A percentile compares a stretch with the other conserved stretches of the same genome.
These are phyloP conservation scores for Cyphomyrus discorhynchus DNA, from an alignment of 2,113 vertebrate species.

Conservation along the genomic window DNA sequence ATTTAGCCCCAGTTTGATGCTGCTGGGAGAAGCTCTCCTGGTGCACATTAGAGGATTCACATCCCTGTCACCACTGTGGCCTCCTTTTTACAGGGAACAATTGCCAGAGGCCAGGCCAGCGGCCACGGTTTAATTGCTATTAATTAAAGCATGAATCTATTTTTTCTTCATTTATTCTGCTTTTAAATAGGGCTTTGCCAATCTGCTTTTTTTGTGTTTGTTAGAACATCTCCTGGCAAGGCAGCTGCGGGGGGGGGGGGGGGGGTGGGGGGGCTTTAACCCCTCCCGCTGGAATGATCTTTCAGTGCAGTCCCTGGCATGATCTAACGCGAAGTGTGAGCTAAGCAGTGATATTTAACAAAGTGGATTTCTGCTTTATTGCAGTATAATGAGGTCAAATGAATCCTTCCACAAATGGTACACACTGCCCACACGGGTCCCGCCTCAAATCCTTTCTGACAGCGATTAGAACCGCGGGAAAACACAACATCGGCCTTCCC, in stretches of 20 bases:
- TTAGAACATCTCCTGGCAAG: conserved; percentile 98
- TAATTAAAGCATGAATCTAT: conserved; percentile 99
- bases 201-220: conserved; percentile 78
- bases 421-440: conserved; percentile 92
- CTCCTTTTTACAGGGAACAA: conserved; percentile 98
- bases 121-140: conserved; percentile 99
- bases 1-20: conserved; percentile 99
- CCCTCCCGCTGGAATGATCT: conserved; percentile 69
- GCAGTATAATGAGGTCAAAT: conserved; percentile 99
- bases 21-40: conserved; percentile 98
- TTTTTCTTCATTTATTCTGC: conserved; percentile 94
- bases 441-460: conserved; percentile 93
- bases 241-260: conserved; percentile 30
- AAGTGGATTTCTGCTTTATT: conserved; percentile 98
- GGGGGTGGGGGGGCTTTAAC: conserved; percentile 59
- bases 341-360: conserved; percentile 95
- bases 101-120: conserved; percentile 99
- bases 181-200: conserved; percentile 94
- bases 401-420: conserved; percentile 88
- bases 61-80: conserved; percentile 98
- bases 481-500: conserved; percentile 81
- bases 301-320: conserved; percentile 79
- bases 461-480: conserved; percentile 90
- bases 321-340: conserved; percentile 88
- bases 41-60: conserved; percentile 99